phyloP scores from a whole-genome alignment of 2,113 vertebrate genomes.

The Tragelaphus strepsiceros region DNA sequence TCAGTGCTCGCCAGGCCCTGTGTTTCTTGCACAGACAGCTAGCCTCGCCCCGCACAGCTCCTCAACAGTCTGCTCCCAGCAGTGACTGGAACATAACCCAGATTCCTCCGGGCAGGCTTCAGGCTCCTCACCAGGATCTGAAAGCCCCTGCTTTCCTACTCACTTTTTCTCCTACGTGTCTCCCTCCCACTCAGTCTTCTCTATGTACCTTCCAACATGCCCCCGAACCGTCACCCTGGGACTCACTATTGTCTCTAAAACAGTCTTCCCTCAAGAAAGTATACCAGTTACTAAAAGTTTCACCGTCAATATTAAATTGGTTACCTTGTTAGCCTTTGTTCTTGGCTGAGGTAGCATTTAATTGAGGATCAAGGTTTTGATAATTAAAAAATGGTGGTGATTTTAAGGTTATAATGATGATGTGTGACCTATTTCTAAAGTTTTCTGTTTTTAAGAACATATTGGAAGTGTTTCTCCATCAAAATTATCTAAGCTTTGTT shows the following conservation, averaged over 20 bases:
- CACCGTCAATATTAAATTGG: not conserved
- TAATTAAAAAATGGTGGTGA: not conserved
- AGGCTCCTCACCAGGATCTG: not conserved
- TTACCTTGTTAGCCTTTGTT: not conserved
- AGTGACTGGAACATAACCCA: not conserved
- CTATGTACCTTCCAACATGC: not conserved
- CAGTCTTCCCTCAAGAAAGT: not conserved
- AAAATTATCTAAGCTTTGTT: not conserved
- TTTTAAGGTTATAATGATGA: not conserved
- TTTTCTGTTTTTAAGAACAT: not conserved
- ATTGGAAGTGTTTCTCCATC: not conserved
- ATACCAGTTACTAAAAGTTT: not conserved
- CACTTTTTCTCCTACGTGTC: too few relatives aligned
- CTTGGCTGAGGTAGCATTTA: not conserved
- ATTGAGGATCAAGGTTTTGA: not conserved
- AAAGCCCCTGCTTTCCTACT: not conserved
- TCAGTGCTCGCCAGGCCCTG: not conserved
- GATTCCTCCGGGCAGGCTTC: not conserved
- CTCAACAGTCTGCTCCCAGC: not conserved
- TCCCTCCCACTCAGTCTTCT: not conserved
- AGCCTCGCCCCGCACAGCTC: fast-evolving
- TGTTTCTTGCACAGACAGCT: not conserved
- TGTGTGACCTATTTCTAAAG: not conserved
- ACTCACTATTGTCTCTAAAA: not conserved
- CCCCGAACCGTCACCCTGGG: not conserved